Percentiles rank a stretch among this genome's conserved stretches.
phyloP scores from a whole-genome alignment of 2,797 vertebrate genomes.

The Petrocephalus sullivani region DNA sequence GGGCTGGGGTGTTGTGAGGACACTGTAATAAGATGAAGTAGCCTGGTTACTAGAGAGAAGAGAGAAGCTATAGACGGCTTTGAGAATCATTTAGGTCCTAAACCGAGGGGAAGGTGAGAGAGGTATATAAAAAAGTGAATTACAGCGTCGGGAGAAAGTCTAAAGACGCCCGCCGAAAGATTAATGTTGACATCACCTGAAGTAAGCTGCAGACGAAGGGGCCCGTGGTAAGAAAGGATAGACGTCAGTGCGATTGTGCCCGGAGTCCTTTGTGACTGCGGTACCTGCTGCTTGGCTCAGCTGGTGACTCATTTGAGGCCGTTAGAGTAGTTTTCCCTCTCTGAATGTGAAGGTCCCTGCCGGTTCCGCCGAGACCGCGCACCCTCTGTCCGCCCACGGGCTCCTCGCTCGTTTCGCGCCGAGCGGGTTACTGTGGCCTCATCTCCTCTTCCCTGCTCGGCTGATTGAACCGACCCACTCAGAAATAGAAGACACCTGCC shows the following conservation, averaged over 20 bases:
- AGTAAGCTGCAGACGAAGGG: not conserved
- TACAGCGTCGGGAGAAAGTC: not conserved
- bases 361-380: not conserved
- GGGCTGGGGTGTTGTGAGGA: not conserved
- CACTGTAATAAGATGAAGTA: not conserved
- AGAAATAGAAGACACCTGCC: not conserved
- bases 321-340: not conserved
- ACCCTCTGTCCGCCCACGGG: not conserved
- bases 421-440: not conserved
- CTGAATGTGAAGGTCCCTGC: not conserved
- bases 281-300: not conserved
- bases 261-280: not conserved
- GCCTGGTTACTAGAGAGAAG: not conserved
- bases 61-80: not conserved
- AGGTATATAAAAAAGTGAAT: not conserved
- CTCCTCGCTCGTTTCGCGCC: not conserved
- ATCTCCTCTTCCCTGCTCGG: not conserved
- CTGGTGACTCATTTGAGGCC: not conserved
- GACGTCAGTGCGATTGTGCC: not conserved
- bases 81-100: not conserved
- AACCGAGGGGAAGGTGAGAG: not conserved
- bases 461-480: not conserved
- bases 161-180: not conserved
- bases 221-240: not conserved
- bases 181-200: not conserved